phyloP scores from a whole-genome alignment of 2,113 vertebrate species.

The Anhinga anhinga region DNA sequence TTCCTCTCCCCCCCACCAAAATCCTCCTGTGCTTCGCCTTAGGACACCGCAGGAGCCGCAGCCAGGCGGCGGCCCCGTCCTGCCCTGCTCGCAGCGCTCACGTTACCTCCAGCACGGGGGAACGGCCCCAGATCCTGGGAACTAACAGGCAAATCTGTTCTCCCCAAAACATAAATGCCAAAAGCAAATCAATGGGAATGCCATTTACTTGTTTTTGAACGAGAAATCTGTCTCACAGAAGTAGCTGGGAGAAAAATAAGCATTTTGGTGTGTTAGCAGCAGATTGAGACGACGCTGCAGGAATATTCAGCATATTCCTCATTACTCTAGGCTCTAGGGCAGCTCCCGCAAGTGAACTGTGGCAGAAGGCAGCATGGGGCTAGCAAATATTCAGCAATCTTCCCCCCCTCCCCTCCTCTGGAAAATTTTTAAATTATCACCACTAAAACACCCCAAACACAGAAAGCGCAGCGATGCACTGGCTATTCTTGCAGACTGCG shows the following conservation, averaged over 20 bases:
- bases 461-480: neutral
- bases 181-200: neutral
- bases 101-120: neutral
- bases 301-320: neutral
- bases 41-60: neutral
- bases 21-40: neutral
- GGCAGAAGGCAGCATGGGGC: neutral
- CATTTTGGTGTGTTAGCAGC: neutral
- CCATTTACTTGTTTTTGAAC: neutral
- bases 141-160: neutral
- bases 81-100: rapidly evolving
- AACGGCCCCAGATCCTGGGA: neutral
- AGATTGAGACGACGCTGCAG: neutral
- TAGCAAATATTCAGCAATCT: slow-evolving; percentile 9
- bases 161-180: neutral
- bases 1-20: neutral
- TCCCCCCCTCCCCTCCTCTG: neutral
- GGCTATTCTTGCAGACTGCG: neutral
- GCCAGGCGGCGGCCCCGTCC: neutral
- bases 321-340: neutral
- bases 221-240: neutral
- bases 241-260: neutral
- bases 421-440: neutral
- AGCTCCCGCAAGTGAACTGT: neutral
- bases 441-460: neutral